phyloP scores from a whole-genome alignment of 1,140 invertebrate species.

The Drosophila serrata region DNA sequence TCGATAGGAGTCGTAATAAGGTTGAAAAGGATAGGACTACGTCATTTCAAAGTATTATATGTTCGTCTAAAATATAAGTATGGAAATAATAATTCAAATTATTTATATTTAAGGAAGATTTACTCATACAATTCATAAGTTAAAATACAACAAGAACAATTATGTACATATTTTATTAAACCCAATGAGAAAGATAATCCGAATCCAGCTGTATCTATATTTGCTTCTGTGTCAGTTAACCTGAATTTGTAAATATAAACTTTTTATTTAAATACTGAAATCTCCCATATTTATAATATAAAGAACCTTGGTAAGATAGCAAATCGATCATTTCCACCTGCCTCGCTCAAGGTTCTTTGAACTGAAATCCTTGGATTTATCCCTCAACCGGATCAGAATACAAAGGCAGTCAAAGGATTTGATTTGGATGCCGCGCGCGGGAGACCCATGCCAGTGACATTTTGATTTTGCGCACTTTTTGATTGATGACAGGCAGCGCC shows the following conservation, averaged over 20 bases:
- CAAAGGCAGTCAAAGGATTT: constrained; percentile 29
- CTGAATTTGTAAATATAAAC: not conserved
- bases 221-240: not conserved
- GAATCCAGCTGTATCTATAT: not conserved
- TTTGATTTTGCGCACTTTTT: constrained; percentile 83
- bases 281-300: not conserved
- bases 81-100: too few species aligned
- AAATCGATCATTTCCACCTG: constrained; percentile 18
- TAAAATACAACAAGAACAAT: not conserved
- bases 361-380: constrained; percentile 1
- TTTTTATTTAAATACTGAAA: not conserved
- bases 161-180: too few species aligned
- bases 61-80: too few species aligned
- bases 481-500: constrained; percentile 73
- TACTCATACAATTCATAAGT: not conserved
- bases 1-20: not conserved
- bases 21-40: not conserved
- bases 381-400: not conserved
- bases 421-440: constrained; percentile 25
- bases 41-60: not conserved
- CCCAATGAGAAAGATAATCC: not conserved
- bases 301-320: not conserved
- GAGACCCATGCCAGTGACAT: constrained; percentile 53
- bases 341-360: not conserved
- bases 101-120: too few species aligned